A percentile compares a stretch with the other conserved stretches of the same genome.
These are phyloP conservation scores for Aporrectodea caliginosa DNA, from an alignment of 1,140 invertebrate genomes.

Conservation along the genomic window DNA sequence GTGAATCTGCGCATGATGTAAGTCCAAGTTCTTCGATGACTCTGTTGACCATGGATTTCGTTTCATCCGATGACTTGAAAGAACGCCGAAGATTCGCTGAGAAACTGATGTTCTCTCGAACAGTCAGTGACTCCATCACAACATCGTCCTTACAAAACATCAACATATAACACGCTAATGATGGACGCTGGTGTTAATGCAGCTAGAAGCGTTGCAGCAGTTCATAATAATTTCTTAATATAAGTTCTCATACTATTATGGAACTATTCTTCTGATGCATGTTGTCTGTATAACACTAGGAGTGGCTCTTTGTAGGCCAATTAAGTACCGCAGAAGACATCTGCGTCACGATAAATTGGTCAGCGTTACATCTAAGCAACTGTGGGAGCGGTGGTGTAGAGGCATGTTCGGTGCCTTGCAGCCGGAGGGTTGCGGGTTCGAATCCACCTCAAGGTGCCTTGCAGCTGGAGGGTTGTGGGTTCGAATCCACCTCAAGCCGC, in stretches of 20 bases:
- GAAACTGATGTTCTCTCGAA: slow-evolving; percentile 22
- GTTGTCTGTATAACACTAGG: background rate
- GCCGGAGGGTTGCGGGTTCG: no score
- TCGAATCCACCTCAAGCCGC: no score
- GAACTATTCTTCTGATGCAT: background rate
- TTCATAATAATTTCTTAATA: no score
- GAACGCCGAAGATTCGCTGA: slow-evolving; percentile 14
- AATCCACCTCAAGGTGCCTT: no score
- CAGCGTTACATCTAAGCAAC: no score
- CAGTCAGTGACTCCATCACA: slow-evolving; percentile 19
- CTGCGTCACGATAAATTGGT: no score
- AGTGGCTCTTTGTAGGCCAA: background rate
- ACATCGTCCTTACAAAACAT: background rate
- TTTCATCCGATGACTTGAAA: slow-evolving; percentile 2
- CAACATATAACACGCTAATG: background rate
- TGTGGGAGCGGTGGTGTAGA: no score
- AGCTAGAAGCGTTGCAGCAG: background rate
- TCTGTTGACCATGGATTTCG: slow-evolving; percentile 67
- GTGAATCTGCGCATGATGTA: slow-evolving; percentile 72
- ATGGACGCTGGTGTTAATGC: no score
- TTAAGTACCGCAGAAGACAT: no score
- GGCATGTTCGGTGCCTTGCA: no score
- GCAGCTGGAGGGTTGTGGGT: no score
- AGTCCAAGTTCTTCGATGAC: slow-evolving; percentile 83
- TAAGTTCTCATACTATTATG: no score